These are phyloP conservation scores for Callopanchax toddi DNA, from an alignment of 2,113 vertebrate species.

Conservation along the genomic window DNA sequence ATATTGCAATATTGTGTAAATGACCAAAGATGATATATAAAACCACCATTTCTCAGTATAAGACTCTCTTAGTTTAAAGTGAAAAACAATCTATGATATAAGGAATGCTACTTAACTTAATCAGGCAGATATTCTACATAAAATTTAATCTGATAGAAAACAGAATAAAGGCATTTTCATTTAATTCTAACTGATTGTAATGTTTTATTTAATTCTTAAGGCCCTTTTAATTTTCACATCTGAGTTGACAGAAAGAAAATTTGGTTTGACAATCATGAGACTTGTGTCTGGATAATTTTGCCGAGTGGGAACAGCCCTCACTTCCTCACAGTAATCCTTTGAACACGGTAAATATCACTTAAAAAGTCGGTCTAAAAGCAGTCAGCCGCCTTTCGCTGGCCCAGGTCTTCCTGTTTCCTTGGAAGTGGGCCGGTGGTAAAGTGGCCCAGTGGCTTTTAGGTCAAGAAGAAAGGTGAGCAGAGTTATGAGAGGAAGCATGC, in stretches of 20 bases:
- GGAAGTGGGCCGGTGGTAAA: slow-evolving; percentile 67
- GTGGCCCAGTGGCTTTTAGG: slow-evolving; percentile 74
- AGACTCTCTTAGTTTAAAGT: too few relatives aligned
- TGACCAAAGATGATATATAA: too few relatives aligned
- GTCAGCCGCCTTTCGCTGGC: slow-evolving; percentile 58
- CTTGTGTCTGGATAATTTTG: slow-evolving; percentile 55
- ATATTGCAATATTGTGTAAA: too few relatives aligned
- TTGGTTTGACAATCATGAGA: slow-evolving; percentile 61
- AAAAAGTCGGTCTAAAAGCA: slow-evolving; percentile 69
- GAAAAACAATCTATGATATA: too few relatives aligned
- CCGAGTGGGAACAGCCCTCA: slow-evolving; percentile 56
- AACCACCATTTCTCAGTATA: too few relatives aligned
- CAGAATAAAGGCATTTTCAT: too few relatives aligned
- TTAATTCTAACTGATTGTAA: too few relatives aligned
- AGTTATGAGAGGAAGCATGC: slow-evolving; percentile 79
- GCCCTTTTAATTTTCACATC: background rate
- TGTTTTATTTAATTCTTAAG: background rate
- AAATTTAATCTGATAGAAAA: too few relatives aligned
- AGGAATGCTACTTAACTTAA: too few relatives aligned
- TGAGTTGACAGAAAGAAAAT: slow-evolving; percentile 46
- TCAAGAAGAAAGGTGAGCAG: slow-evolving; percentile 78
- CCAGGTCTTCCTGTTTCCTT: slow-evolving; percentile 72
- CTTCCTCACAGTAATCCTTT: slow-evolving; percentile 56
- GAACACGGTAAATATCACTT: slow-evolving; percentile 62
- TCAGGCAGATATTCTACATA: too few relatives aligned